A percentile compares a stretch with the other conserved stretches of the same genome.
Conservation (phyloP, 2,888 invertebrate genomes). For the Sarcophaga subvicina region DNA sequence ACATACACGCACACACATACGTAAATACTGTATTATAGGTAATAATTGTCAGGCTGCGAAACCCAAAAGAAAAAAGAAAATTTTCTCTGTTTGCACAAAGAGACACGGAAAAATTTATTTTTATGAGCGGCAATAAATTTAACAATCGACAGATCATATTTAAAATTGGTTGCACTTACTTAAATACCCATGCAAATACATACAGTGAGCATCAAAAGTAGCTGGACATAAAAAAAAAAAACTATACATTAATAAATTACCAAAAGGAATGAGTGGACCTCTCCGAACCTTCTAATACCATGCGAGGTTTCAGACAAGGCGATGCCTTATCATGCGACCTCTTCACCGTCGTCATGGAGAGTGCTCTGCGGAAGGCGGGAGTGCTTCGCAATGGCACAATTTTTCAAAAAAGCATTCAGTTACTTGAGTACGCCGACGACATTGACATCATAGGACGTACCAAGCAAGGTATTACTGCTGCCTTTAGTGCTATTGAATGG, state of each 20-base stretch:
- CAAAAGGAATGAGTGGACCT: too few relatives aligned
- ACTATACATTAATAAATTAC: constrained; percentile 3
- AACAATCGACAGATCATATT: constrained; percentile 61
- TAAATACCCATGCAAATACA: constrained; percentile 1
- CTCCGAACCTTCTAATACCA: too few relatives aligned
- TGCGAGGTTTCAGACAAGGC: too few relatives aligned
- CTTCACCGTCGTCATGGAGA: too few relatives aligned
- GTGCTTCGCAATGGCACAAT: too few relatives aligned
- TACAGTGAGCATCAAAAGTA: background rate
- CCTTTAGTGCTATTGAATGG: too few relatives aligned
- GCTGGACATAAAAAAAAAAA: background rate
- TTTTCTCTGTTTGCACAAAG: background rate
- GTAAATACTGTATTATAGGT: constrained; percentile 22
- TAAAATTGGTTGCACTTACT: constrained; percentile 50
- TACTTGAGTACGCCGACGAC: too few relatives aligned
- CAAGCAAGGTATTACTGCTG: too few relatives aligned
- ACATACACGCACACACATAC: background rate
- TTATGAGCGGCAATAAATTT: constrained; percentile 60
- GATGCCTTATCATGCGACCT: too few relatives aligned
- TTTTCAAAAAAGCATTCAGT: too few relatives aligned
- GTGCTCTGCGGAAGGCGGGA: too few relatives aligned
- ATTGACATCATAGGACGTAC: too few relatives aligned
- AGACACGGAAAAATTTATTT: background rate
- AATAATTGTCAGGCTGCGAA: constrained; percentile 29
- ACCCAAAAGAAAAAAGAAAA: constrained; percentile 11